Evolutionary conservation across 1,140 invertebrate genomes (phyloP).

Genomic region (Ceratosolen solmsi): DNA sequence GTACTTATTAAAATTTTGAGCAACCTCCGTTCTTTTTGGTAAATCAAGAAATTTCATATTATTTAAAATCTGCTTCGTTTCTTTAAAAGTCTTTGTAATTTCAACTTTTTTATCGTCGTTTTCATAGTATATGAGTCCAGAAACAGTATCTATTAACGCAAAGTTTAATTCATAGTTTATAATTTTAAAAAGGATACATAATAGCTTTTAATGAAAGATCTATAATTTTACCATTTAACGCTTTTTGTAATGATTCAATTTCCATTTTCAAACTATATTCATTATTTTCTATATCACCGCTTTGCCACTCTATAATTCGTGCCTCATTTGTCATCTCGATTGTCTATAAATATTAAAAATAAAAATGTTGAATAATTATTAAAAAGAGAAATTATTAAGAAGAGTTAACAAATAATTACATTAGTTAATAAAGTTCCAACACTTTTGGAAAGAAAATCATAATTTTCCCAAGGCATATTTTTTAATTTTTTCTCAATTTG

Average conservation of each 20-base stretch:
- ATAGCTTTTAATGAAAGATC: too few species aligned
- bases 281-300: slow-evolving; percentile 68
- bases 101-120: slow-evolving; percentile 76
- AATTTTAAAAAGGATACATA: background rate
- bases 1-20: slow-evolving; percentile 72
- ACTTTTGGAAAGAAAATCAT: slow-evolving; percentile 59
- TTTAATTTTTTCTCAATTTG: slow-evolving; percentile 59
- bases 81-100: slow-evolving; percentile 76
- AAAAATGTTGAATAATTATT: background rate
- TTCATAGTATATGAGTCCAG: slow-evolving; percentile 73
- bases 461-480: slow-evolving; percentile 64
- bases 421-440: slow-evolving; percentile 58
- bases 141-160: slow-evolving; percentile 63
- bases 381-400: background rate
- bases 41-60: slow-evolving; percentile 75
- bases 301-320: slow-evolving; percentile 61
- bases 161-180: background rate
- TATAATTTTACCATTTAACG: slow-evolving; percentile 59
- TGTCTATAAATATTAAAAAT: slow-evolving; percentile 49
- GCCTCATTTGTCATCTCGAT: slow-evolving; percentile 56
- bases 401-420: too few species aligned
- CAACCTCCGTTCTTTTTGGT: slow-evolving; percentile 62
- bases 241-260: slow-evolving; percentile 61
- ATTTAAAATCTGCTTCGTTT: slow-evolving; percentile 75
- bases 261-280: slow-evolving; percentile 64